These are phyloP conservation scores for Anomalospiza imberbis DNA, from an alignment of 2,797 vertebrate genomes.

Conservation along the genomic window DNA sequence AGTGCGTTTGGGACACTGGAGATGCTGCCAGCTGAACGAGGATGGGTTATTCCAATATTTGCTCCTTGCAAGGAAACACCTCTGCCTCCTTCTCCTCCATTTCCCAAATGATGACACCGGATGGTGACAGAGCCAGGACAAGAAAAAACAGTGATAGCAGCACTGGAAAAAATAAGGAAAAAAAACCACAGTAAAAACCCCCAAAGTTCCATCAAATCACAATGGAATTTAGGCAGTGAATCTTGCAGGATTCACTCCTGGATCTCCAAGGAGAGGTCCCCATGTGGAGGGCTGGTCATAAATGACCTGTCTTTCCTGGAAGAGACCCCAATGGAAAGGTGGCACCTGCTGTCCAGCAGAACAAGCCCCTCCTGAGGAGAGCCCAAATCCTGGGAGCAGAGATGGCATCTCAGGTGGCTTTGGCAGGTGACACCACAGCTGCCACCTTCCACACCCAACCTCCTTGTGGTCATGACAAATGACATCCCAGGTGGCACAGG, in stretches of 20 bases:
- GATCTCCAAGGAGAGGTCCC: background rate
- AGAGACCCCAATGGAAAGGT: background rate
- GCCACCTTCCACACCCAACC: background rate
- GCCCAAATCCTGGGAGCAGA: background rate
- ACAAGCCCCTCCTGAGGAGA: background rate
- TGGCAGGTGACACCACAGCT: background rate
- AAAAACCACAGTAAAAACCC: rapidly evolving
- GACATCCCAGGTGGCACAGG: background rate
- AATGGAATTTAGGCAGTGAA: background rate
- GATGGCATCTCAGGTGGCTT: background rate
- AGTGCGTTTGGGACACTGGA: background rate
- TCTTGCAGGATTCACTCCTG: background rate
- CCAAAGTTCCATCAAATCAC: background rate
- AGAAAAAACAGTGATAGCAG: background rate
- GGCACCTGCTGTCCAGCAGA: background rate
- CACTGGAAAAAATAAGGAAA: background rate
- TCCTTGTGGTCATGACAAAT: rapidly evolving
- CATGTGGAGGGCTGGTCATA: background rate
- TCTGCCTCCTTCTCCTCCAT: background rate
- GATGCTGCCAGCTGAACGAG: background rate
- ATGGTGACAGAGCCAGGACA: background rate
- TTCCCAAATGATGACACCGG: rapidly evolving
- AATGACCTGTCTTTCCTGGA: background rate
- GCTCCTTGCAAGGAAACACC: background rate
- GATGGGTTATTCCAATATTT: background rate